phyloP scores from a whole-genome alignment of 1,140 invertebrate genomes.

The Trichomalopsis sarcophagae region DNA sequence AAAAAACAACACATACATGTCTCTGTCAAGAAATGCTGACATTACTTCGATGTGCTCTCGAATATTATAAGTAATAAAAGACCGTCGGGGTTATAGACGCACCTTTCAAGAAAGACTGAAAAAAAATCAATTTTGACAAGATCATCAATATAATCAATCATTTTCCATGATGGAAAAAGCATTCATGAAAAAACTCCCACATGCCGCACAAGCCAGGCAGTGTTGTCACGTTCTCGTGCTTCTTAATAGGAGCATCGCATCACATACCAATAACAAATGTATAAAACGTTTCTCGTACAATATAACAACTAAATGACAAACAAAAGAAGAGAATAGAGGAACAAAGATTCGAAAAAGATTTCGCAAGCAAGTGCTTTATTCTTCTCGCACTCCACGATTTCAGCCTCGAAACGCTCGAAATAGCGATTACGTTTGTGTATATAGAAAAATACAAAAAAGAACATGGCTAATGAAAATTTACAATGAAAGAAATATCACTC shows the following conservation, averaged over 20 bases:
- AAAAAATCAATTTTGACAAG: conserved; percentile 22
- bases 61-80: conserved; percentile 38
- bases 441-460: conserved; percentile 51
- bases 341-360: not conserved
- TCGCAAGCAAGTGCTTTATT: conserved; percentile 21
- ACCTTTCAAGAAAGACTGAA: not conserved
- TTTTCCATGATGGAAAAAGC: conserved; percentile 11
- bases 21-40: conserved; percentile 42
- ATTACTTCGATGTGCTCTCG: conserved; percentile 33
- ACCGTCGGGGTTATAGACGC: not conserved
- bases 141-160: conserved; percentile 5
- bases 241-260: conserved; percentile 29
- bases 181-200: conserved; percentile 40
- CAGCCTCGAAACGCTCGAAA: conserved; percentile 24
- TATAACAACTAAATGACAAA: conserved; percentile 16
- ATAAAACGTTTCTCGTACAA: not conserved
- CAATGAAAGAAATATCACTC: conserved; percentile 50
- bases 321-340: not conserved
- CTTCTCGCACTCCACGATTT: not conserved
- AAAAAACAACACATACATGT: conserved; percentile 5
- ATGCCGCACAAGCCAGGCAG: conserved; percentile 37
- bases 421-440: conserved; percentile 11
- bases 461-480: conserved; percentile 53
- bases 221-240: conserved; percentile 22
- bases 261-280: conserved; percentile 15